Evolutionary conservation across 37 sponge, comb jelly and placozoan genomes (phyloP), one percentile per base, ranked within the genome.

Genomic region (Bolinopsis microptera): DNA sequence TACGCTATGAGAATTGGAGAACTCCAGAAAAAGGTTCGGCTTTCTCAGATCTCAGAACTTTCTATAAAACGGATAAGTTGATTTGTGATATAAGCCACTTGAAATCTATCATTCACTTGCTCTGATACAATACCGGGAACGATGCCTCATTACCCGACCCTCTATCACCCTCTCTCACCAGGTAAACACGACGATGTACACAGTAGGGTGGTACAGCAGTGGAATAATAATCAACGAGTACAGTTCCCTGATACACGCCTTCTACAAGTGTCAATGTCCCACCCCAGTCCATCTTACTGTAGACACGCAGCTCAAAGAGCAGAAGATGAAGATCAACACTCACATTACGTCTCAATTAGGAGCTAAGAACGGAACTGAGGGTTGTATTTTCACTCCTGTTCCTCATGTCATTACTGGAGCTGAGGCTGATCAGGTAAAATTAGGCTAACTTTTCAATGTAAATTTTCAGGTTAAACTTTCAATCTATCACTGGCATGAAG

Each of bases 1-100:
- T 86, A 86, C 36, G 90, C 90, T 1, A 86, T 86, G 90, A 86
- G 90, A 86, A 86, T 86, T 22, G 61, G 90, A 41, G 90, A 86
- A 25, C 41, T 86, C 27, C 90, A 86, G 35, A 86, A 86, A 38
- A 86, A 86, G 36, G 90, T 86, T n/a, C n/a, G n/a, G n/a, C n/a
- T n/a, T n/a, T n/a, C n/a, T n/a, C n/a, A n/a, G n/a, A n/a, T n/a
- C n/a, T n/a, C n/a, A n/a, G n/a, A n/a, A n/a, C n/a, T n/a, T n/a
- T n/a, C n/a, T n/a, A n/a, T n/a, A n/a, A n/a, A n/a, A n/a, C n/a
- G n/a, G n/a, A n/a, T n/a, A n/a, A n/a, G n/a, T n/a, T n/a, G n/a
- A n/a, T n/a, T n/a, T n/a, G n/a, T n/a, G n/a, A n/a, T n/a, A n/a
- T n/a, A n/a, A n/a, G n/a, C n/a, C n/a, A n/a, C n/a, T n/a, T n/a